Evolutionary conservation across 2,113 vertebrate genomes (phyloP), one percentile per base, ranked within the genome.

Genomic region (Etia nguti): DNA sequence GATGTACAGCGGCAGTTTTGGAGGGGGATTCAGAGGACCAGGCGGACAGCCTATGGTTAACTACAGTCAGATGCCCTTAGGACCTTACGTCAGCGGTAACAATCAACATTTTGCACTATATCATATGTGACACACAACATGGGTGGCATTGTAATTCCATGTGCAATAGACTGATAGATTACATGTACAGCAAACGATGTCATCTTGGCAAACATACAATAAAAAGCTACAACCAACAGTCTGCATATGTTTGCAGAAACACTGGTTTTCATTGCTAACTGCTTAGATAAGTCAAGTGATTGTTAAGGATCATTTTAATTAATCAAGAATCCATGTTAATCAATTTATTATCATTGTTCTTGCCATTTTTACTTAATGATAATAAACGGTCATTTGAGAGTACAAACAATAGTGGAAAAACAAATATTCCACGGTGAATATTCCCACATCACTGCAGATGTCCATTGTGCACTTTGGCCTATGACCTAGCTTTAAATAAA

Each of bases 1-100:
- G 96, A 97, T 99, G 96, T 99, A 98, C 95, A 97, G 94, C 96
- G 97, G 93, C 95, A 96, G 93, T 92, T 99, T 99, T 4, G 98
- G 97, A 57, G 96, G 97, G 10, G 97, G 96, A 20, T 98, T 98
- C 96, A 96, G 98, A 89, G 97, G 98, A 52, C 97, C 98, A 0
- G 98, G 97, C 24, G 97, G 97, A 0, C 97, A 98, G 10, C 96
- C 97, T 80, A 97, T 99, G 94, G 97, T 99, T 92, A 99, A 99
- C 96, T 99, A 99, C 96, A 99, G 97, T 84, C 99, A 99, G 97
- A 99, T 99, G 99, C 99, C 99, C 83, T 96, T 99, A 88, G 99
- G 99, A 80, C 99, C 99, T 2, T 99, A 99, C 0, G 98, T 99
- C 95, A 98, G 98, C 1, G 98, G 99, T 99, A 96, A 95, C 97